phyloP scores from a whole-genome alignment of 2,888 invertebrate species.

The Drosophila mercatorum region DNA sequence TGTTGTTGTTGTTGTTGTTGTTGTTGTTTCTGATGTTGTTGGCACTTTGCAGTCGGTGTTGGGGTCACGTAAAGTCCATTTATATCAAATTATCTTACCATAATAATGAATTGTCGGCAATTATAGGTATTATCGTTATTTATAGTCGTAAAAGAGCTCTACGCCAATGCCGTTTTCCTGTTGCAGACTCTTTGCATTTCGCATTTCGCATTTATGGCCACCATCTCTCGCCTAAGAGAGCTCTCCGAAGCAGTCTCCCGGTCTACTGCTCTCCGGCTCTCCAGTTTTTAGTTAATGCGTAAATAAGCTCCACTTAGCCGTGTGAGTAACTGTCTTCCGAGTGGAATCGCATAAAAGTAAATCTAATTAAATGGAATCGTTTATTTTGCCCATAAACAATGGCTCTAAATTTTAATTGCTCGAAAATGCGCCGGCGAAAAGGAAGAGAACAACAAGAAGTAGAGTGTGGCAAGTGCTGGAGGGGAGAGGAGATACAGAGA shows the following conservation, averaged over 20 bases:
- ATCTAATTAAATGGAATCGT: constrained; percentile 78
- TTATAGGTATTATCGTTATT: constrained; percentile 85
- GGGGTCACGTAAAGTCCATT: constrained; percentile 84
- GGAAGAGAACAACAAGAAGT: neutral
- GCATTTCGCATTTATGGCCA: constrained; percentile 26
- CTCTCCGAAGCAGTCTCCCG: neutral
- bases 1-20: constrained; percentile 20
- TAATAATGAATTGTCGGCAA: constrained; percentile 85
- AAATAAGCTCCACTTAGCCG: constrained; percentile 57
- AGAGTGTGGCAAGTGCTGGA: neutral
- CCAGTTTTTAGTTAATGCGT: constrained; percentile 46
- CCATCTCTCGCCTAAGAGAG: neutral
- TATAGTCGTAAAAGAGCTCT: constrained; percentile 81
- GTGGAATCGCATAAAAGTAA: constrained; percentile 68
- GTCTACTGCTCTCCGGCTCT: neutral
- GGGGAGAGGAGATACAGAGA: too few species aligned
- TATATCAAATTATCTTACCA: constrained; percentile 84
- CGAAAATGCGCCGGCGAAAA: constrained; percentile 30
- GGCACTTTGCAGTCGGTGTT: constrained; percentile 61
- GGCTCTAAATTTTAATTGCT: constrained; percentile 65
- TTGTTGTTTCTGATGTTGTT: constrained; percentile 25
- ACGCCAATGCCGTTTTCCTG: constrained; percentile 50
- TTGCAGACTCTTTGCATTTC: constrained; percentile 52
- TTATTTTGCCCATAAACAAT: constrained; percentile 63
- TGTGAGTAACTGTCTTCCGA: constrained; percentile 39